A percentile compares a stretch with the other conserved stretches of the same genome.
Conservation (phyloP, 2,113 vertebrate genomes). For the Microcebus lehilahytsara region DNA sequence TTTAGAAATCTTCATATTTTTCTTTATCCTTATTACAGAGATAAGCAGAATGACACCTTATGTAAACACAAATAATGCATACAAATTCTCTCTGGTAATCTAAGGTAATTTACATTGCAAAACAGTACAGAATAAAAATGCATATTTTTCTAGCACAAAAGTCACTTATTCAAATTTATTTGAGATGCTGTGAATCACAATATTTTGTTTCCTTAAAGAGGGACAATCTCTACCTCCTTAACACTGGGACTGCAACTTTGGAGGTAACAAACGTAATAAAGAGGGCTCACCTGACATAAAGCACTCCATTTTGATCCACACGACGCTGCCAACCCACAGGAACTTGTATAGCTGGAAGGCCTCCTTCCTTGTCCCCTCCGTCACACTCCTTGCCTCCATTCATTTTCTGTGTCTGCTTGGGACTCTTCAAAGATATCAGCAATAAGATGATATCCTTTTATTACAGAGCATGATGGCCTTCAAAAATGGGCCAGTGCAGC, state of each 20-base stretch:
- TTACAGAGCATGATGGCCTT: conserved; percentile 91
- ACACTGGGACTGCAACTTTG: background rate
- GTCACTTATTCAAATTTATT: conserved; percentile 25
- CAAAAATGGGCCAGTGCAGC: conserved; percentile 83
- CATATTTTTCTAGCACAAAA: conserved; percentile 36
- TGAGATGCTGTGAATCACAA: conserved; percentile 4
- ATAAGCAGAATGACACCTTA: conserved; percentile 47
- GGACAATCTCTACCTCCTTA: background rate
- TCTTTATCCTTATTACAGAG: conserved; percentile 51
- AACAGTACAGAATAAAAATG: conserved; percentile 30
- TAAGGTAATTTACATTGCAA: conserved; percentile 50
- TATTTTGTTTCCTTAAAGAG: conserved; percentile 7
- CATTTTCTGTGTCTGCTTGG: conserved; percentile 95
- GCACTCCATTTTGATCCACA: conserved; percentile 91
- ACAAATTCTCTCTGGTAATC: conserved; percentile 40
- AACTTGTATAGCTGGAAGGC: conserved; percentile 92
- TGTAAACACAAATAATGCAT: conserved; percentile 26
- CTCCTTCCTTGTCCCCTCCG: conserved; percentile 91
- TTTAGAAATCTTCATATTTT: conserved; percentile 57
- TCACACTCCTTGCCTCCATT: conserved; percentile 99
- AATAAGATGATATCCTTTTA: conserved; percentile 89
- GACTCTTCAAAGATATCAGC: conserved; percentile 94
- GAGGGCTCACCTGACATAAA: conserved; percentile 93
- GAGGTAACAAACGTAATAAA: background rate
- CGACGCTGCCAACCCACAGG: conserved; percentile 98